Conservation (phyloP, 2,888 invertebrate species). For the Lobophora halterata region DNA sequence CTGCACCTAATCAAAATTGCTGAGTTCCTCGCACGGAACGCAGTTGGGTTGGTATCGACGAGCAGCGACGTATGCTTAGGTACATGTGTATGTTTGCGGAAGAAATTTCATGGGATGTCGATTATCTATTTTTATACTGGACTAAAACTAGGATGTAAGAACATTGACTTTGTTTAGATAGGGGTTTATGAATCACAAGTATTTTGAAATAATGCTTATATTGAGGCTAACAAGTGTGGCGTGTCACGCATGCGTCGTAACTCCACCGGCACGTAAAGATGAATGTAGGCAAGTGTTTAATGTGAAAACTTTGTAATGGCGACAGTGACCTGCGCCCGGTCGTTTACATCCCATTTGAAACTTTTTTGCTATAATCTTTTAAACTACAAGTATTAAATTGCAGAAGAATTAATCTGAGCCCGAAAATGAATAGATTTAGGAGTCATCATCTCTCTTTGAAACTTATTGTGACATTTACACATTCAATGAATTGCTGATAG, state of each 20-base stretch:
- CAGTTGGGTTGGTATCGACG: conserved; percentile 39
- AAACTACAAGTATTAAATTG: conserved; percentile 8
- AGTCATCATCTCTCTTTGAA: too few species aligned
- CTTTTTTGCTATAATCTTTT: conserved; percentile 23
- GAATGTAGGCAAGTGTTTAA: conserved; percentile 52
- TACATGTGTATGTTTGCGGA: conserved; percentile 31
- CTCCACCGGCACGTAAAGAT: conserved; percentile 34
- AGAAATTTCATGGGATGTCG: conserved; percentile 38
- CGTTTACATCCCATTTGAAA: conserved; percentile 44
- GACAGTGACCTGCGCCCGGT: conserved; percentile 46
- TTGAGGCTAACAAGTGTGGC: conserved; percentile 40
- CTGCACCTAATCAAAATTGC: conserved; percentile 61
- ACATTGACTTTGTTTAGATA: conserved; percentile 22
- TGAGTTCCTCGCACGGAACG: conserved; percentile 57
- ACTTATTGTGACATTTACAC: too few species aligned
- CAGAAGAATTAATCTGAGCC: too few species aligned
- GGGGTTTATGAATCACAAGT: conserved; percentile 23
- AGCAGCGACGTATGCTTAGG: conserved; percentile 33
- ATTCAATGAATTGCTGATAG: too few species aligned
- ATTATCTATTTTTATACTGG: conserved; percentile 20
- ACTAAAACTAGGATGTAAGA: too few species aligned
- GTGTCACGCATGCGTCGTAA: conserved; percentile 46
- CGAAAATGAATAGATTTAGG: too few species aligned
- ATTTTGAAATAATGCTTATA: conserved; percentile 16
- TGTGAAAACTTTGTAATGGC: conserved; percentile 58